Percentiles rank a stretch among this genome's conserved stretches.
phyloP scores from a whole-genome alignment of 2,888 invertebrate genomes.

The Sipunculus nudus region DNA sequence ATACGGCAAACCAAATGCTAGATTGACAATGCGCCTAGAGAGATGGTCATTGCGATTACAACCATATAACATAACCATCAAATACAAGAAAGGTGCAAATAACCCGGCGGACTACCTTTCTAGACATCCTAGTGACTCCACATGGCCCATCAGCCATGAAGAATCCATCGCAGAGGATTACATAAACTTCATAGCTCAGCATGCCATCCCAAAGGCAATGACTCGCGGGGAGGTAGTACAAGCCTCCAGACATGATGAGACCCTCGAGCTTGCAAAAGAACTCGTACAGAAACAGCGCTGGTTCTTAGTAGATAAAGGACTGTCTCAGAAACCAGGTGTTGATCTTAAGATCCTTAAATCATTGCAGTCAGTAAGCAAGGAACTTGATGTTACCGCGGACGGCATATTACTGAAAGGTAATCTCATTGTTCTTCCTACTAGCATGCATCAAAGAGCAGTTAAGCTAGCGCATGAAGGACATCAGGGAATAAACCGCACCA shows the following conservation, averaged over 20 bases:
- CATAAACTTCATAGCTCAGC: constrained; percentile 22
- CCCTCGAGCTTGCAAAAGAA: neutral
- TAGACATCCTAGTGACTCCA: constrained; percentile 22
- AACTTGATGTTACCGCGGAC: neutral
- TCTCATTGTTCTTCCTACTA: constrained; percentile 20
- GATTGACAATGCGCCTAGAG: constrained; percentile 40
- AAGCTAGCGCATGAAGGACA: constrained; percentile 40
- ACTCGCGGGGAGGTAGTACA: constrained; percentile 3
- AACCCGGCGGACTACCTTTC: constrained; percentile 44
- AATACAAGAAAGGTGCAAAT: constrained; percentile 28
- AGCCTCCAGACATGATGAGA: neutral
- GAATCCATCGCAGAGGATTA: constrained; percentile 24
- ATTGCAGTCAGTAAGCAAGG: constrained; percentile 1
- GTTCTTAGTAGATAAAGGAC: too few species aligned
- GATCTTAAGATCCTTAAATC: too few species aligned
- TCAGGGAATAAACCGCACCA: constrained; percentile 36
- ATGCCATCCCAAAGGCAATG: constrained; percentile 19
- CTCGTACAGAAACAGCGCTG: too few species aligned
- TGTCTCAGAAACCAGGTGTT: too few species aligned
- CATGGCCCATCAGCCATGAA: neutral
- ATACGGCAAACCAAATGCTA: constrained; percentile 24
- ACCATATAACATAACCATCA: constrained; percentile 31
- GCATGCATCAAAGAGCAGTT: constrained; percentile 26
- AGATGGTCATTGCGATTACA: constrained; percentile 37
- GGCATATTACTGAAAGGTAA: neutral